Conservation (phyloP, 2,797 vertebrate genomes). For the Cephalopachus bancanus region DNA sequence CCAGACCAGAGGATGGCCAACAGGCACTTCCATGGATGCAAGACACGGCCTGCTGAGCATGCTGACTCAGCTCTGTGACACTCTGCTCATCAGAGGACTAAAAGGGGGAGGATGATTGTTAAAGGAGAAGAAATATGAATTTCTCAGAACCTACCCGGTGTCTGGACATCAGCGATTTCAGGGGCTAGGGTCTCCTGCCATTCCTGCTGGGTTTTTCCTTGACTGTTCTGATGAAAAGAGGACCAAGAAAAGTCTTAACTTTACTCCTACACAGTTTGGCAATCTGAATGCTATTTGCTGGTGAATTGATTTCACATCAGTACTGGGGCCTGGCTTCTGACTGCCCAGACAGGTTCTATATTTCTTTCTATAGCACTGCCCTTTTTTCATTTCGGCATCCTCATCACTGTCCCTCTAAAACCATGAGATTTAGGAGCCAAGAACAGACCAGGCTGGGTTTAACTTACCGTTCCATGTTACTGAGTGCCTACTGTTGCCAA, state of each 20-base stretch:
- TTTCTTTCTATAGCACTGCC: background rate
- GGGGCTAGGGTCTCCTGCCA: background rate
- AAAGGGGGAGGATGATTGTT: background rate
- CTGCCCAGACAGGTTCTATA: background rate
- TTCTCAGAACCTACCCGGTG: constrained; percentile 68
- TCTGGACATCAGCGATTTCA: constrained; percentile 3
- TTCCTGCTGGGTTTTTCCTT: constrained; percentile 53
- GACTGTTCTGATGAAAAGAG: constrained; percentile 66
- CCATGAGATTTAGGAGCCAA: background rate
- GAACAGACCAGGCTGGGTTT: constrained; percentile 40
- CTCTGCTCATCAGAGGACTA: background rate
- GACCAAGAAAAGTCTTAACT: constrained; percentile 15
- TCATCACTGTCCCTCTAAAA: background rate
- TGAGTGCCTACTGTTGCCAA: background rate
- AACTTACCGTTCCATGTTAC: background rate
- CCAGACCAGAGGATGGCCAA: background rate
- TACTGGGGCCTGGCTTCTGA: background rate
- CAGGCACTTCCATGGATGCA: background rate
- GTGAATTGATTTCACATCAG: background rate
- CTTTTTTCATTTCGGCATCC: background rate
- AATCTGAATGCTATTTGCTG: background rate
- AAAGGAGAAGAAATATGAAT: background rate
- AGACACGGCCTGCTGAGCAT: background rate
- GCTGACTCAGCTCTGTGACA: background rate
- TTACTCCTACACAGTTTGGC: background rate